Percentiles rank a stretch among this genome's conserved stretches.
phyloP scores from a whole-genome alignment of 2,888 invertebrate genomes.

The Caenorhabditis sp. region DNA sequence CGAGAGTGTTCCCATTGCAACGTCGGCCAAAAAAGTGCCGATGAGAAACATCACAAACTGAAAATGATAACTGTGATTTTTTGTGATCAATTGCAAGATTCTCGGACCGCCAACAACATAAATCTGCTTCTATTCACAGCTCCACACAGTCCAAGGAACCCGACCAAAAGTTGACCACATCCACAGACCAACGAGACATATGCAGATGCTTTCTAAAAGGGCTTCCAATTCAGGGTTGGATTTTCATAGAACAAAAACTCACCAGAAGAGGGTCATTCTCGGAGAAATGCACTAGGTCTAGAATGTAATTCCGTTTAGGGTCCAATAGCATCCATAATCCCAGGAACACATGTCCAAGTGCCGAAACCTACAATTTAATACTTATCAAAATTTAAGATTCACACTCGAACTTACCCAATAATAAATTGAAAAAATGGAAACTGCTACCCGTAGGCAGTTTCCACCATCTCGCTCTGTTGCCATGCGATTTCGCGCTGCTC shows the following conservation, averaged over 20 bases:
- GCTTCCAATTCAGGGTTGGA: neutral
- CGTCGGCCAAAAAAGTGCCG: slow-evolving; percentile 73
- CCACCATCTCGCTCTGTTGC: slow-evolving; percentile 63
- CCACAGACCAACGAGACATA: slow-evolving; percentile 76
- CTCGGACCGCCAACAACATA: slow-evolving; percentile 77
- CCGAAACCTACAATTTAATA: slow-evolving; percentile 65
- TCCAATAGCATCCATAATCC: slow-evolving; percentile 82
- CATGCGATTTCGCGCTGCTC: slow-evolving; percentile 27
- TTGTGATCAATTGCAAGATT: too few species aligned
- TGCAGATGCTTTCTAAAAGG: slow-evolving; percentile 70
- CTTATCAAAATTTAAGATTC: neutral
- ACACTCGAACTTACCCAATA: slow-evolving; percentile 42
- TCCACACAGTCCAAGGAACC: slow-evolving; percentile 81
- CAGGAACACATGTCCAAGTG: slow-evolving; percentile 78
- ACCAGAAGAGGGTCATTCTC: slow-evolving; percentile 81
- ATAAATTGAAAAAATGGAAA: slow-evolving; percentile 54
- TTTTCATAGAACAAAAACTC: slow-evolving; percentile 31
- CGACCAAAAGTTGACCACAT: slow-evolving; percentile 76
- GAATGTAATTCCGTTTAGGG: slow-evolving; percentile 80
- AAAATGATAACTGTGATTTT: too few species aligned
- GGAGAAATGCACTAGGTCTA: slow-evolving; percentile 82
- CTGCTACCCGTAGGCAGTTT: slow-evolving; percentile 56
- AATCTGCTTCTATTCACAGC: slow-evolving; percentile 78
- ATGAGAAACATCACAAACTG: slow-evolving; percentile 76
- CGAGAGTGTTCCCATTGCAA: slow-evolving; percentile 75